Evolutionary conservation across 2,888 invertebrate species (phyloP), one percentile per base, ranked within the genome.

Genomic region (Andrena minutula): DNA sequence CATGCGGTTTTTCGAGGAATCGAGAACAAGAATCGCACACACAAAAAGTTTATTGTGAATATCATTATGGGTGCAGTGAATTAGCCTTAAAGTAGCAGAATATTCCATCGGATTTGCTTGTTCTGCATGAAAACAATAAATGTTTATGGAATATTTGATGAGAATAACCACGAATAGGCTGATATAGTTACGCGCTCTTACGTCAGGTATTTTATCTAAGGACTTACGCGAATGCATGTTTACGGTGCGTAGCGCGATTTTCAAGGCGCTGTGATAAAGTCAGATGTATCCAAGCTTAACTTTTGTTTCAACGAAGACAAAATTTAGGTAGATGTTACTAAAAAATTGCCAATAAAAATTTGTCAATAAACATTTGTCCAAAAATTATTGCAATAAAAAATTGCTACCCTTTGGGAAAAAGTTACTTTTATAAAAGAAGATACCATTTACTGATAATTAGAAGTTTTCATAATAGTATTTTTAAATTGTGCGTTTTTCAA

Each of bases 201-300:
- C 23, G 8, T 70, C 23, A 47, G 49, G 30, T 58, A 47, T 75
- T 79, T 75, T 49, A 23, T 75, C 41, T 66, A 79, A 70, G 60
- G 75, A 64, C 72, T 84, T 82, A 82, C 86, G 79, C 73, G 83
- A 87, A 69, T 71, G 60, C 82, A 49, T 78, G 76, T 69, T 69
- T 64, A 65, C 56, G 23, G 56, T 65, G 23, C 58, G 35, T 65
- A 64, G 69, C 47, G 8, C 10, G n/a, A 20, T n/a, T 30, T 47
- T 66, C 70, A 6, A 60, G 60, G 35, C 61, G 69, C 20, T 23
- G 26, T 0, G 23, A 47, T 64, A 56, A 10, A 32, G 0, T 8
- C 28, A 23, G 35, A 3, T 10, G 23, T 75, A 47, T 49, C 7
- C n/a, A 5, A 16, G 7, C 0, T 30, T 66, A 64, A 12, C 8